These are phyloP conservation scores for Megalops cyprinoides DNA, from an alignment of 2,797 vertebrate species.

Conservation along the genomic window DNA sequence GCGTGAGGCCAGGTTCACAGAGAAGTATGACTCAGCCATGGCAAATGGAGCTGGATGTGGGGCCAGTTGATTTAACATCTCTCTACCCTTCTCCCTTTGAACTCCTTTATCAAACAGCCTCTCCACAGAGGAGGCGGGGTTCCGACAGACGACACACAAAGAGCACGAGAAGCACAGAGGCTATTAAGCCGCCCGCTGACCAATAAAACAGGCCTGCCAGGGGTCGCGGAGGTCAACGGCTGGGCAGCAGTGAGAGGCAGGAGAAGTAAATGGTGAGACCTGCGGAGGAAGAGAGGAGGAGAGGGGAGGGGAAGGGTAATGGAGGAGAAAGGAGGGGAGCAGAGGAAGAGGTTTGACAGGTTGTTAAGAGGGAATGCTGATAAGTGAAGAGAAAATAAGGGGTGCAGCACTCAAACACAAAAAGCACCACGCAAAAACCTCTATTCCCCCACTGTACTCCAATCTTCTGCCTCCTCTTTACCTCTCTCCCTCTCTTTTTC, in stretches of 20 bases:
- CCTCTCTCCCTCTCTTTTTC: too few relatives aligned
- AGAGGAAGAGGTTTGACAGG: not conserved
- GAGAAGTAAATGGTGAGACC: not conserved
- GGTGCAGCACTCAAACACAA: too few relatives aligned
- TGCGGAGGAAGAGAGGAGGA: not conserved
- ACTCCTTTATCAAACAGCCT: conserved; percentile 2
- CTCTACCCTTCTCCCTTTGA: not conserved
- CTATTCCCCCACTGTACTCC: not conserved
- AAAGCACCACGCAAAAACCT: too few relatives aligned
- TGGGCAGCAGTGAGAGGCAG: not conserved
- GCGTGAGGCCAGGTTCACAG: not conserved
- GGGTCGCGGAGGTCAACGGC: not conserved
- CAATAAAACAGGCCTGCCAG: not conserved
- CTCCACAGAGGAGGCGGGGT: not conserved
- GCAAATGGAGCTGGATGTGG: not conserved
- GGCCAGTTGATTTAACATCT: not conserved
- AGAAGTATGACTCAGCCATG: not conserved
- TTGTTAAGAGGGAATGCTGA: not conserved
- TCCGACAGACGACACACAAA: too few relatives aligned
- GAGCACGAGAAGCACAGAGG: not conserved
- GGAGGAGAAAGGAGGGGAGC: not conserved
- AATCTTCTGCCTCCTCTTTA: too few relatives aligned
- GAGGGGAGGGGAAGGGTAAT: not conserved
- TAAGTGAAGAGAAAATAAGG: not conserved
- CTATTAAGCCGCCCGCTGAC: not conserved